Conservation (phyloP, 1,140 invertebrate species). For the Coptotermes formosanus region DNA sequence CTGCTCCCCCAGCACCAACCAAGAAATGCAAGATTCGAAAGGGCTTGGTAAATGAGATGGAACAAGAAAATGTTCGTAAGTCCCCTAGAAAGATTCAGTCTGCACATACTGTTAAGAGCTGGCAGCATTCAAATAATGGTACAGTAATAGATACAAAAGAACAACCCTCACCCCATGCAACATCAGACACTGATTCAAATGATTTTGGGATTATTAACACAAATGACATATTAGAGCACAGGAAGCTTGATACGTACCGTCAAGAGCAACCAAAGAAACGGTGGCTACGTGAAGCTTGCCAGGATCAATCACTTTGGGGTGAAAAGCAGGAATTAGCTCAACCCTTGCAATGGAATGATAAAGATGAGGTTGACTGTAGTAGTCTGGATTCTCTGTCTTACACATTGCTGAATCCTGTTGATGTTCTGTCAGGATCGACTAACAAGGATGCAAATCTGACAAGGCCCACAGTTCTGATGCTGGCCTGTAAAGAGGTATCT, state of each 20-base stretch:
- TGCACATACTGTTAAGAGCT: slow-evolving; percentile 13
- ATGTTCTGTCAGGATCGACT: slow-evolving; percentile 20
- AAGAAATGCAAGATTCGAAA: slow-evolving; percentile 40
- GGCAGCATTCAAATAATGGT: slow-evolving; percentile 27
- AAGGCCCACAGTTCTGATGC: slow-evolving; percentile 57
- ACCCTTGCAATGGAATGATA: slow-evolving; percentile 44
- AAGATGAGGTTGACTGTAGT: slow-evolving; percentile 25
- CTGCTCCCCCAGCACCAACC: slow-evolving; percentile 34
- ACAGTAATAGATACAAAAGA: neutral
- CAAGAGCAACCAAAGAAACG: slow-evolving; percentile 59
- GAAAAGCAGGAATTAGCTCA: slow-evolving; percentile 50
- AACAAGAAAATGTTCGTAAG: slow-evolving; percentile 38
- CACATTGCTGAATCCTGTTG: no score
- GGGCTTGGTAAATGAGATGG: slow-evolving; percentile 39
- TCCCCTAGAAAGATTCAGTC: slow-evolving; percentile 27
- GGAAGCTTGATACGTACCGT: slow-evolving; percentile 34
- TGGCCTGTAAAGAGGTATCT: slow-evolving; percentile 43
- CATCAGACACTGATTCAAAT: slow-evolving; percentile 20
- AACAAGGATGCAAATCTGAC: slow-evolving; percentile 49
- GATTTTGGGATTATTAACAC: neutral
- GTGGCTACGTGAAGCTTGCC: slow-evolving; percentile 59
- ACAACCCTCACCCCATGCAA: neutral
- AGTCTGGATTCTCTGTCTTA: slow-evolving; percentile 3
- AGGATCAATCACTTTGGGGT: slow-evolving; percentile 52
- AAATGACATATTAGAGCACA: neutral